These are phyloP conservation scores for Petrosia ficiformis DNA, from an alignment of 37 sponge, comb jelly and placozoan genomes.

Conservation along the genomic window DNA sequence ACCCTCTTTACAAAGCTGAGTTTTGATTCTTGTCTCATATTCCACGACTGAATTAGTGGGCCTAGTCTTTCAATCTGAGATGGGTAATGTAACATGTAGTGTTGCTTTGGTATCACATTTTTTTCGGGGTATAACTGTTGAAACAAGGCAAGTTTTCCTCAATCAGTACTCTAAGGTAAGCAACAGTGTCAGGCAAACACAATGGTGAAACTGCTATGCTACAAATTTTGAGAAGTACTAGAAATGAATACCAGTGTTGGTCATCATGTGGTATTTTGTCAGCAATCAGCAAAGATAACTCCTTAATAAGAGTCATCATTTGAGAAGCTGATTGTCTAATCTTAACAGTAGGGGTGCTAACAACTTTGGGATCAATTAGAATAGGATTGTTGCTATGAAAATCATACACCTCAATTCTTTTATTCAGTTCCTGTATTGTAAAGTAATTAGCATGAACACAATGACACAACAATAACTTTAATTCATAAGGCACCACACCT, in stretches of 20 bases:
- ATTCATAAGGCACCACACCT: slow-evolving; percentile 89
- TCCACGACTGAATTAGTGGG: slow-evolving; percentile 39
- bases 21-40: slow-evolving; percentile 39
- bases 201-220: background rate
- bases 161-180: background rate
- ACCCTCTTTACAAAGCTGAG: slow-evolving; percentile 13
- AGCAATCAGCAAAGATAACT: slow-evolving; percentile 1
- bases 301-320: background rate
- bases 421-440: slow-evolving; percentile 9
- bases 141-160: slow-evolving; percentile 8
- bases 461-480: slow-evolving; percentile 45
- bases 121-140: slow-evolving; percentile 3
- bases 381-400: slow-evolving; percentile 28
- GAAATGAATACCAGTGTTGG: background rate
- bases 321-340: slow-evolving; percentile 18
- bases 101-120: slow-evolving; percentile 39
- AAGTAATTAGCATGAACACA: background rate
- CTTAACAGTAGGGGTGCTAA: background rate
- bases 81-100: slow-evolving; percentile 51
- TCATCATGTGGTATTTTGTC: slow-evolving; percentile 13
- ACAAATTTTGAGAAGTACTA: slow-evolving; percentile 7
- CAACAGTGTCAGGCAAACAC: background rate
- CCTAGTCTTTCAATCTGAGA: slow-evolving; percentile 23
- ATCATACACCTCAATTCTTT: slow-evolving; percentile 1
- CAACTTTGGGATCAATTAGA: background rate